Evolutionary conservation across 2,888 invertebrate genomes (phyloP).

Genomic region (Masnerella sp.): DNA sequence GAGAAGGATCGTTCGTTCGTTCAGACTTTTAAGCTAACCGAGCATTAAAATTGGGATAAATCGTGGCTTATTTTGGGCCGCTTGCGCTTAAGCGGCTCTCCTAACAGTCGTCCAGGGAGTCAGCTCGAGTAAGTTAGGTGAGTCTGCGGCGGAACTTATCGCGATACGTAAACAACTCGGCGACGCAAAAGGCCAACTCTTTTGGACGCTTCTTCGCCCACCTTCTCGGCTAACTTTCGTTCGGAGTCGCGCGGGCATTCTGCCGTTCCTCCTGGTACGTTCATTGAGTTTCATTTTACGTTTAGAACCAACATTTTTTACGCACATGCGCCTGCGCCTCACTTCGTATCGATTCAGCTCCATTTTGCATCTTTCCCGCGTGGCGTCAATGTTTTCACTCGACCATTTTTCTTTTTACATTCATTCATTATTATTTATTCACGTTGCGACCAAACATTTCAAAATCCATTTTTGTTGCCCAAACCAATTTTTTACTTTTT

Average conservation of each 20-base stretch:
- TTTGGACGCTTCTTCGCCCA: no score
- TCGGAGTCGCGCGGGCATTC: conserved; percentile 10
- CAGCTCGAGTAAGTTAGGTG: conserved; percentile 48
- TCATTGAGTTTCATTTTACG: conserved; percentile 48
- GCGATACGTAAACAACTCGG: conserved; percentile 29
- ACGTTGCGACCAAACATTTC: no score
- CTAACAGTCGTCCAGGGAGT: conserved; percentile 37
- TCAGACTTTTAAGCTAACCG: conserved; percentile 1
- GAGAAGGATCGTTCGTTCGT: conserved; percentile 31
- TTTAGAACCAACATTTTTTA: conserved; percentile 36
- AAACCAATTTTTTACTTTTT: no score
- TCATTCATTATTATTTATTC: no score
- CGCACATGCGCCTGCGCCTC: conserved; percentile 31
- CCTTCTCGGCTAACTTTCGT: conserved; percentile 16
- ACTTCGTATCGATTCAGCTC: no score
- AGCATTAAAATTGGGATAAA: conserved; percentile 14
- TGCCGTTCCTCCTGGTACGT: conserved; percentile 38
- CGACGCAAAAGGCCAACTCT: conserved; percentile 8
- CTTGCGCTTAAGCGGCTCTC: conserved; percentile 42
- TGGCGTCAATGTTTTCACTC: no score
- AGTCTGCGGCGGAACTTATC: conserved; percentile 44
- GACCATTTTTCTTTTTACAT: no score
- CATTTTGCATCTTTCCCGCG: no score
- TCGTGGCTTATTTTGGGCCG: conserved; percentile 29
- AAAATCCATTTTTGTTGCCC: no score